These are phyloP conservation scores for Antechinus flavipes DNA, from an alignment of 2,113 vertebrate genomes.

Conservation along the genomic window DNA sequence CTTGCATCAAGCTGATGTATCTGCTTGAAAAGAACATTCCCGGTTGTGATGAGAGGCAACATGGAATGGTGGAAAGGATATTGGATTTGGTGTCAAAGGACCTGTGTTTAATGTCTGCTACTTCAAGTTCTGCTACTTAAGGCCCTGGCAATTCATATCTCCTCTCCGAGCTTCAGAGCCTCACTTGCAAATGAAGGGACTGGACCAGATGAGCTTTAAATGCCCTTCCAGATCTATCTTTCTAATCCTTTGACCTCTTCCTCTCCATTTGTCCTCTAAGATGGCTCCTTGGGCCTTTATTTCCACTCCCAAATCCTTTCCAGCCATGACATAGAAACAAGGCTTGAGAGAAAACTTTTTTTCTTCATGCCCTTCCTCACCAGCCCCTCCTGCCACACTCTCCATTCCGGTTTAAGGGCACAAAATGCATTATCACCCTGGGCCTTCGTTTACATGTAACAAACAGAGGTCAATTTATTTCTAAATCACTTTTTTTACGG, in stretches of 20 bases:
- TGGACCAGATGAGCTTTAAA: neutral
- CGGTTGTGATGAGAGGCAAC: neutral
- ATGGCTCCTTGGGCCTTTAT: neutral
- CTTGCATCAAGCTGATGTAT: constrained; percentile 18
- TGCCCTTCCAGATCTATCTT: neutral
- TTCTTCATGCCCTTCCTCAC: neutral
- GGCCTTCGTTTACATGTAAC: constrained; percentile 85
- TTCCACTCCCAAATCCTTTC: constrained; percentile 3
- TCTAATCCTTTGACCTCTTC: neutral
- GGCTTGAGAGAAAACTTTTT: constrained; percentile 6
- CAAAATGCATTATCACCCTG: constrained; percentile 84
- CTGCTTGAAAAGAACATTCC: neutral
- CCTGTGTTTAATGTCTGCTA: neutral
- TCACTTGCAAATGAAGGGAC: neutral
- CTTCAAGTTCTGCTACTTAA: neutral
- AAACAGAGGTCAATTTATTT: constrained; percentile 88
- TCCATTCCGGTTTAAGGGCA: constrained; percentile 73
- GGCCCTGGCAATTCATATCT: neutral
- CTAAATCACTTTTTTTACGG: constrained; percentile 87
- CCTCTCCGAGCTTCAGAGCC: neutral
- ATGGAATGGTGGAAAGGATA: neutral
- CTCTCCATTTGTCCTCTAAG: neutral
- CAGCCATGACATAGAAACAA: neutral
- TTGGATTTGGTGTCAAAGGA: neutral
- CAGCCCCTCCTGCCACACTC: constrained; percentile 54